Percentiles rank a stretch among this genome's conserved stretches.
phyloP scores from a whole-genome alignment of 2,888 invertebrate genomes.

The Digitonthophagus gazella region DNA sequence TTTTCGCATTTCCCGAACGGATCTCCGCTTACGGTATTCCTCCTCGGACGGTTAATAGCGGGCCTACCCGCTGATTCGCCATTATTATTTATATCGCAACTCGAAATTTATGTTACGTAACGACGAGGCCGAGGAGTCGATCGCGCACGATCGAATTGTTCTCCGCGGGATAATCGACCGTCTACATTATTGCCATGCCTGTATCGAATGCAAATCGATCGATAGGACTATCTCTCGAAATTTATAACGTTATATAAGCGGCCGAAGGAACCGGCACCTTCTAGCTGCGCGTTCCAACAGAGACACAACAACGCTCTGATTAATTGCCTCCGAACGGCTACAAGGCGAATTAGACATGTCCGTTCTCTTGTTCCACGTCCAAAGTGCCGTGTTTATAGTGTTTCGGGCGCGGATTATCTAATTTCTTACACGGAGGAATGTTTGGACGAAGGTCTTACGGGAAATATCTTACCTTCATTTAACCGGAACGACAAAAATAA shows the following conservation, averaged over 20 bases:
- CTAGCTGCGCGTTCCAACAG: background rate
- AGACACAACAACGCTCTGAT: background rate
- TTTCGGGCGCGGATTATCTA: background rate
- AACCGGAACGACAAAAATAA: too few species aligned
- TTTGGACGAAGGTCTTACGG: background rate
- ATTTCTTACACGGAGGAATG: background rate
- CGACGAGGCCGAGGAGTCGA: background rate
- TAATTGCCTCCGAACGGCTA: background rate
- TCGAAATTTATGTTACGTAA: background rate
- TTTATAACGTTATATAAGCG: background rate
- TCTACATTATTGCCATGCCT: background rate
- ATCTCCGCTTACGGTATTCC: background rate
- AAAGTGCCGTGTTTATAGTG: background rate
- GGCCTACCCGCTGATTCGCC: background rate
- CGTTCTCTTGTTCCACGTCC: background rate
- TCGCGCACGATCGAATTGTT: background rate
- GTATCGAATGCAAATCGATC: background rate
- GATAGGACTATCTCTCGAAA: background rate
- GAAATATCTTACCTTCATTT: background rate
- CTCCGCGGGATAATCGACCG: background rate
- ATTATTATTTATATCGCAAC: background rate
- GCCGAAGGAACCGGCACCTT: background rate
- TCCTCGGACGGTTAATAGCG: background rate
- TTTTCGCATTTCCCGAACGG: background rate
- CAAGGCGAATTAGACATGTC: background rate